Base-by-base conservation (phyloP, 2,113 vertebrate genomes). In the Grus americana region DNA sequence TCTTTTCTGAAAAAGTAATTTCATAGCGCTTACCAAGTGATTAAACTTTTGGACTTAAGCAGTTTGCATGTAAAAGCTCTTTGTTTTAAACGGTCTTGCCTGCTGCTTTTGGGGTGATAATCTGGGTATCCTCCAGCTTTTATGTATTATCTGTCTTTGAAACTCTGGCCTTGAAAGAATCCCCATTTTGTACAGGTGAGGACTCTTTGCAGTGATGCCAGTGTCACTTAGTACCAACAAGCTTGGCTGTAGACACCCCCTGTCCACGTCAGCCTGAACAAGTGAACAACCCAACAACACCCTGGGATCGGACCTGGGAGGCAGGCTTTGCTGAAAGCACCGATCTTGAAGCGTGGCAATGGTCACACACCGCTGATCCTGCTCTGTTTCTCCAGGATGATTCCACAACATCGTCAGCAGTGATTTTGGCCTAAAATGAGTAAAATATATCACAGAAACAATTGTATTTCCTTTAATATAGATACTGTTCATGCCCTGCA, bases 381-480 rank as follows among this genome's bases (percentile, higher is more conserved):
- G 26, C 47, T 73, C 38, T 68, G 17, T 30, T 76, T 71, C 90
- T 95, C 61, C 63, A 86, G 82, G 55, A 61, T 57, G 9, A 1
- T 86, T 79, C 65, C 59, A 34, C 44, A 42, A 5, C 24, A 4
- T 47, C 1, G 1, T 26, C 62, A 54, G 27, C 13, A 49, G n/a
- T 5, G 34, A 34, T 61, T 84, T 63, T 66, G 47, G n/a, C 65
- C 74, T 93, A 20, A 71, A 79, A 74, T 14, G 27, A 47, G 54
- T 67, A 15, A 88, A 91, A 67, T 20, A 8, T 2, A 0, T 67
- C n/a, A 40, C 27, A 52, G 57, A 76, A 95, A 36, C 21, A 46
- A 9, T 58, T 0, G 0, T 50, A 3, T 72, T 74, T 79, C 44
- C 38, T 50, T 52, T 74, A 18, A 10, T 27, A 1, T 3, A 5